A percentile compares a stretch with the other conserved stretches of the same genome.
These are phyloP conservation scores for Serranus cabrilla DNA, from an alignment of 2,797 vertebrate genomes.

Conservation along the genomic window DNA sequence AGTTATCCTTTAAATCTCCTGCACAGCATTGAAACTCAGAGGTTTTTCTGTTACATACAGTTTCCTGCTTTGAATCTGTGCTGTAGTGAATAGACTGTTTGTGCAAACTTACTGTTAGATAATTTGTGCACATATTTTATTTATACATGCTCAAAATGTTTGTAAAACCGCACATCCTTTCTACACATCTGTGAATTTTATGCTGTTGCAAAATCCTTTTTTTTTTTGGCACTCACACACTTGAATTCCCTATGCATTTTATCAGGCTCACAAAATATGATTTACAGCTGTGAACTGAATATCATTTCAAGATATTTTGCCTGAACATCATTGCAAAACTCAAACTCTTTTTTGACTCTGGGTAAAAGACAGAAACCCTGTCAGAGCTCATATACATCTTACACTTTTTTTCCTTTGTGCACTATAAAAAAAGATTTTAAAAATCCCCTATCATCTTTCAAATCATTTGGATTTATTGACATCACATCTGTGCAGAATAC, in stretches of 20 bases:
- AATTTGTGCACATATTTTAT: conserved; percentile 24
- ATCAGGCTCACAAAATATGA: conserved; percentile 42
- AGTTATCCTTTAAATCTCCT: conserved; percentile 1
- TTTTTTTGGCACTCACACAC: conserved; percentile 17
- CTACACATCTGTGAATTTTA: conserved; percentile 15
- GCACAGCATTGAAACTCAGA: not conserved
- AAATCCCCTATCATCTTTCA: not conserved
- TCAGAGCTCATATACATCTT: conserved; percentile 15
- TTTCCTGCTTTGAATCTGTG: conserved; percentile 1
- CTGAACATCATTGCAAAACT: conserved; percentile 32
- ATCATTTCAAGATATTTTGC: conserved; percentile 28
- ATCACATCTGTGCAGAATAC: conserved; percentile 12
- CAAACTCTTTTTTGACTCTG: not conserved
- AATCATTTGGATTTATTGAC: not conserved
- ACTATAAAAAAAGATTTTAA: not conserved
- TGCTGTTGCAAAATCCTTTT: not conserved
- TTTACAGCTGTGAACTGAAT: conserved; percentile 42
- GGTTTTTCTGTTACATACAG: not conserved
- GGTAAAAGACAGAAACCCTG: conserved; percentile 12
- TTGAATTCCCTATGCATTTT: conserved; percentile 30
- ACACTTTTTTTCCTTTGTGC: conserved; percentile 6
- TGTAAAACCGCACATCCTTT: not conserved
- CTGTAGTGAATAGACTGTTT: not conserved
- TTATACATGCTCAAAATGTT: conserved; percentile 3
- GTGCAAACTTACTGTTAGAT: conserved; percentile 3